These are phyloP conservation scores for Hemiscyllium ocellatum DNA, from an alignment of 2,113 vertebrate species.

Conservation along the genomic window DNA sequence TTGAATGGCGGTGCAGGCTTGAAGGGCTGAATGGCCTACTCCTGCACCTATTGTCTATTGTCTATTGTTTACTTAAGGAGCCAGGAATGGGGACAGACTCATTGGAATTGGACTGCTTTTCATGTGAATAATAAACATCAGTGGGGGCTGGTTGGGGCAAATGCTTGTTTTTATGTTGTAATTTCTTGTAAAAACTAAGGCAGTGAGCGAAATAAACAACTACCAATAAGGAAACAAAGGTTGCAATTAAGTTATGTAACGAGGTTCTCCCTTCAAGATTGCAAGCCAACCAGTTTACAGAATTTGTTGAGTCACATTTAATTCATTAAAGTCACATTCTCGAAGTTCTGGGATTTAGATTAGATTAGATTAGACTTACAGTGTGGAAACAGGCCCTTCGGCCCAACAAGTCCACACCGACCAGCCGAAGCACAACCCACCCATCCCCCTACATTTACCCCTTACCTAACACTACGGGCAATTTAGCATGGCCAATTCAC, in stretches of 20 bases:
- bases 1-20: too few species aligned
- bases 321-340: too few species aligned
- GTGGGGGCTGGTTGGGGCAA: neutral
- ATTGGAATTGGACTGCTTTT: neutral
- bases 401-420: too few species aligned
- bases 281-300: neutral
- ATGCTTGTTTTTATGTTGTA: neutral
- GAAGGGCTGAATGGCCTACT: too few species aligned
- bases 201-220: neutral
- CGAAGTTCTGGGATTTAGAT: too few species aligned
- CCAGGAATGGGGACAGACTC: neutral
- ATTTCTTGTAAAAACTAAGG: neutral
- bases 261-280: neutral
- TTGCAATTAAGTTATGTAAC: neutral
- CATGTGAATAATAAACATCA: neutral
- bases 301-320: neutral
- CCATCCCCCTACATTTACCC: too few species aligned
- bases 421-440: too few species aligned
- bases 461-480: too few species aligned
- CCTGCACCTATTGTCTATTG: too few species aligned
- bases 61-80: neutral
- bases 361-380: too few species aligned
- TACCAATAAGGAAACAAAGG: neutral
- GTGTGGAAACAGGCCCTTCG: too few species aligned
- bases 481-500: too few species aligned